Percentiles rank a stretch among this genome's conserved stretches.
phyloP scores from a whole-genome alignment of 2,113 vertebrate species.

The Rhodinocichla rosea region DNA sequence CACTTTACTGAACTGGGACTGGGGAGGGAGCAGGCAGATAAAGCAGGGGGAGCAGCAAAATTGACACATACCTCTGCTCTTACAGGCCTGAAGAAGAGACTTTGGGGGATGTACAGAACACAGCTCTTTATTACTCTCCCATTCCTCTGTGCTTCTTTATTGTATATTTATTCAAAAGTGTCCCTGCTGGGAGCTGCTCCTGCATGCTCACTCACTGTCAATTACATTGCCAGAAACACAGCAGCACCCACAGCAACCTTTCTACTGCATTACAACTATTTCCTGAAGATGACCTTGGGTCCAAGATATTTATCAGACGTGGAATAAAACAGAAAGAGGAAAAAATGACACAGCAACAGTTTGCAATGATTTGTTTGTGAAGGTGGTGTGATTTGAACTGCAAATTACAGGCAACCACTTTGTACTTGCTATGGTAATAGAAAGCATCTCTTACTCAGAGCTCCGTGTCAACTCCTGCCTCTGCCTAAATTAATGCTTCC shows the following conservation, averaged over 20 bases:
- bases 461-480: not conserved
- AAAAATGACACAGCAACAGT: not conserved
- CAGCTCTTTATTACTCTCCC: not conserved
- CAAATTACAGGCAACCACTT: not conserved
- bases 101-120: not conserved
- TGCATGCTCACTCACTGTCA: not conserved
- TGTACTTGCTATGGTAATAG: not conserved
- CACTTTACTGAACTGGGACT: not conserved
- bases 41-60: not conserved
- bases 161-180: not conserved
- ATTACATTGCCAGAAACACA: constrained; percentile 3
- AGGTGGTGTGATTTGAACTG: not conserved
- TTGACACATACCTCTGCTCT: not conserved
- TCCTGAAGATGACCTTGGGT: constrained; percentile 17
- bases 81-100: not conserved
- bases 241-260: not conserved
- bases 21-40: not conserved
- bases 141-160: not conserved
- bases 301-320: not conserved
- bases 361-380: not conserved
- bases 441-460: not conserved
- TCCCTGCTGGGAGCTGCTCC: not conserved
- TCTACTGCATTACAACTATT: not conserved
- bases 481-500: constrained; percentile 42
- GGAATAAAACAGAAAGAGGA: not conserved